Percentiles rank a stretch among this genome's conserved stretches.
These are phyloP conservation scores for Lasioglossum leucozonium DNA, from an alignment of 2,888 invertebrate genomes.

Conservation along the genomic window DNA sequence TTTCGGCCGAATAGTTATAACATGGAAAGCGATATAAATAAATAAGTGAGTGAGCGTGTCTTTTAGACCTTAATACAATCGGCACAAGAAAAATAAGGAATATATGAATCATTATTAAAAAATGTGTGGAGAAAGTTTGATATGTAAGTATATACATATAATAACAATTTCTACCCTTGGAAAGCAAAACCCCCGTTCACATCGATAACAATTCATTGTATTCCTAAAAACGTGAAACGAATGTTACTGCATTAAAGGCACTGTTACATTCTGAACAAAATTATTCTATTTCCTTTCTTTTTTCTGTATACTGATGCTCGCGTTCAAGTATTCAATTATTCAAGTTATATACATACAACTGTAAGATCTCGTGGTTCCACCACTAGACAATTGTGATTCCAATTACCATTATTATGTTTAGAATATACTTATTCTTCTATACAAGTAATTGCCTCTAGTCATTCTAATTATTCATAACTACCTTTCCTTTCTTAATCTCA, in stretches of 20 bases:
- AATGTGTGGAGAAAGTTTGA: background rate
- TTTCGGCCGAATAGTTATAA: background rate
- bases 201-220: conserved; percentile 6
- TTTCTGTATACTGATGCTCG: no score
- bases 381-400: no score
- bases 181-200: background rate
- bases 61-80: background rate
- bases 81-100: background rate
- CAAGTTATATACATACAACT: no score
- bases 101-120: background rate
- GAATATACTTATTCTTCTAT: no score
- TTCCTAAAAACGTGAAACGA: background rate
- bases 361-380: no score
- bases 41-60: background rate
- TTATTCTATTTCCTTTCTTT: no score
- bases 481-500: no score
- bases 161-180: conserved; percentile 6
- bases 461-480: no score
- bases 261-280: no score
- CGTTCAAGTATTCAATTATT: no score
- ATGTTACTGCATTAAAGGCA: background rate
- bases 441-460: no score
- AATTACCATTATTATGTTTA: no score
- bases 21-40: background rate
- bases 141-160: background rate